A percentile compares a stretch with the other conserved stretches of the same genome.
phyloP scores from a whole-genome alignment of 2,113 vertebrate species.

The Trogon surrucura region DNA sequence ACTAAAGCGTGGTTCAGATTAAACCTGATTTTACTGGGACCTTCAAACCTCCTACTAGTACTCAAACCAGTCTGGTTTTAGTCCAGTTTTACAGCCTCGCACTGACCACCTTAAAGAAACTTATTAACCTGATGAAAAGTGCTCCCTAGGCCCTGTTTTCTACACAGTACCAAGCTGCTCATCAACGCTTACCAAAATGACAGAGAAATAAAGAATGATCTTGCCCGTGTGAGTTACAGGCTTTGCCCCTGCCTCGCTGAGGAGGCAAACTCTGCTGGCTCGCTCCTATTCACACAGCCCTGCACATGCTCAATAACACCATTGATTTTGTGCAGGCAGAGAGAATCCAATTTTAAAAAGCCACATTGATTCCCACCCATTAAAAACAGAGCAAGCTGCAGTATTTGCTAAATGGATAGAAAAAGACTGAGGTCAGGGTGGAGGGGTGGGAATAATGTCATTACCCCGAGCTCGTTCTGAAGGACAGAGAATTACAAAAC shows the following conservation, averaged over 20 bases:
- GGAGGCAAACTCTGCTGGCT: slow-evolving; percentile 31
- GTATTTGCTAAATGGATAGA: slow-evolving; percentile 59
- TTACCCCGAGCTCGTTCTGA: neutral
- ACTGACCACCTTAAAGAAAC: neutral
- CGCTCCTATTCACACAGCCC: neutral
- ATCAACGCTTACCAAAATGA: neutral
- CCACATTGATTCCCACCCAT: slow-evolving; percentile 64
- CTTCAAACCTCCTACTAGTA: neutral
- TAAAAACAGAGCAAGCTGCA: slow-evolving; percentile 57
- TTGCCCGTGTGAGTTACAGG: neutral
- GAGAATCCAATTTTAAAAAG: slow-evolving; percentile 68
- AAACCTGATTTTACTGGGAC: neutral
- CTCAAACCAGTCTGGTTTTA: neutral
- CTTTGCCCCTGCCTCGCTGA: slow-evolving; percentile 25
- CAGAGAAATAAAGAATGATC: neutral
- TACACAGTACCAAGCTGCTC: neutral
- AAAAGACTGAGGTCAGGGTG: slow-evolving; percentile 48
- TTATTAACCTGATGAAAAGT: neutral
- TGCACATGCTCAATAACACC: slow-evolving; percentile 60
- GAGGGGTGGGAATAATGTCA: slow-evolving; percentile 33
- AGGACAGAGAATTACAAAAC: slow-evolving; percentile 14
- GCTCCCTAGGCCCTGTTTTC: neutral
- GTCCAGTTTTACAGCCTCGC: neutral
- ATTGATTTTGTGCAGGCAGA: slow-evolving; percentile 68
- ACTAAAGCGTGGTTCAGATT: neutral